Base-by-base conservation (phyloP, 2,113 vertebrate species). In the Hemichromis elongatus region DNA sequence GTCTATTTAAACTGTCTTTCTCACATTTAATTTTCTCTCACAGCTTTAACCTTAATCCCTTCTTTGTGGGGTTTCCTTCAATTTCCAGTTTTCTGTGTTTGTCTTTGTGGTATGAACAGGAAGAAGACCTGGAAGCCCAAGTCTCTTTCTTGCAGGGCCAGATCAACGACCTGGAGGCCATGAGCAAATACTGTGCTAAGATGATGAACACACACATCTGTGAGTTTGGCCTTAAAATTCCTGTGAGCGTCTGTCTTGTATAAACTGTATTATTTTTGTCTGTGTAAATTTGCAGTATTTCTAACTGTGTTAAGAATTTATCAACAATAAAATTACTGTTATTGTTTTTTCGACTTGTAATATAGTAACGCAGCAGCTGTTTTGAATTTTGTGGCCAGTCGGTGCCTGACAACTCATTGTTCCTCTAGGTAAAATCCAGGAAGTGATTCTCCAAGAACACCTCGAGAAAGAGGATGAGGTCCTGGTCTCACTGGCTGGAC, bases 161-260 rank as follows among this genome's bases (percentile, higher is more conserved):
- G 88, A 96, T 99, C 90, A 99, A 99, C 0, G 98, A 99, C 94
- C 95, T 99, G 85, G 99, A 99, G 89, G 99, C 99, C 81, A 99
- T 99, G 99, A 99, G 98, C 96, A 99, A 99, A 93, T 99, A 98
- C 86, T 99, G 98, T 78, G 98, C 98, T 4, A 99, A 97, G 93
- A 99, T 97, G 96, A 99, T 99, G 99, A 98, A 98, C 87, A 92
- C 93, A 1, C 98, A 99, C 92, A 98, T 99, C 56, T 97, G 99
- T 99, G 94, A 98, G 97, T 96, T 19, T 54, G 40, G 9, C 77
- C n/a, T n/a, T n/a, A n/a, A n/a, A n/a, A n/a, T n/a, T n/a, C n/a
- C n/a, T n/a, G n/a, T n/a, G n/a, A n/a, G n/a, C n/a, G n/a, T n/a
- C n/a, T n/a, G n/a, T n/a, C n/a, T n/a, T n/a, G n/a, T n/a, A n/a